Percentiles rank a stretch among this genome's conserved stretches.
phyloP scores from a whole-genome alignment of 2,797 vertebrate genomes.

The Threskiornis aethiopicus region DNA sequence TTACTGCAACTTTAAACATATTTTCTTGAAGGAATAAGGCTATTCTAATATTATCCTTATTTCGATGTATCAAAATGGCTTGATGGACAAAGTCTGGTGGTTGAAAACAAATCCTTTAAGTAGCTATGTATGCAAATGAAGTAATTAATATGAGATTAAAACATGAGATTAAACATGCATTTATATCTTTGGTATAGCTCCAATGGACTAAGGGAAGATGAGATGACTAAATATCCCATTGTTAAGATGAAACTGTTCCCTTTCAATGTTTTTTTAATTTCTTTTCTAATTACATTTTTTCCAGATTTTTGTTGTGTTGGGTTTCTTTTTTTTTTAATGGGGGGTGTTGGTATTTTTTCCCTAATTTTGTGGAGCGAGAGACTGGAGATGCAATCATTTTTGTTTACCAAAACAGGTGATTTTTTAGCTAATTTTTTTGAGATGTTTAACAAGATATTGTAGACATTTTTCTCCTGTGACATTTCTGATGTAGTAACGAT shows the following conservation, averaged over 20 bases:
- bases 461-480: not conserved
- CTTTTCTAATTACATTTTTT: not conserved
- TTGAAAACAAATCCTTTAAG: not conserved
- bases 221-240: not conserved
- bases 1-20: not conserved
- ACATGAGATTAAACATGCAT: not conserved
- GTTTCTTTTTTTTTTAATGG: not conserved
- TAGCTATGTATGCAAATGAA: not conserved
- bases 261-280: not conserved
- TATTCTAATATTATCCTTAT: not conserved
- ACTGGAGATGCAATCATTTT: not conserved
- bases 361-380: not conserved
- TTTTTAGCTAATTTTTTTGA: not conserved
- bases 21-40: not conserved
- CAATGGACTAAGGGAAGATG: not conserved
- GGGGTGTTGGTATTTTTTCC: accelerated
- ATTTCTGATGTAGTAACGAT: not conserved
- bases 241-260: not conserved
- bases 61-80: not conserved
- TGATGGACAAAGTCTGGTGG: not conserved
- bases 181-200: not conserved
- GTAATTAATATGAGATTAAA: not conserved
- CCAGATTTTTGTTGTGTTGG: not conserved
- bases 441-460: not conserved
- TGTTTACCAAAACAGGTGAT: not conserved